Evolutionary conservation across 2,797 vertebrate genomes (phyloP).

Genomic region (Sebastes miniatus): DNA sequence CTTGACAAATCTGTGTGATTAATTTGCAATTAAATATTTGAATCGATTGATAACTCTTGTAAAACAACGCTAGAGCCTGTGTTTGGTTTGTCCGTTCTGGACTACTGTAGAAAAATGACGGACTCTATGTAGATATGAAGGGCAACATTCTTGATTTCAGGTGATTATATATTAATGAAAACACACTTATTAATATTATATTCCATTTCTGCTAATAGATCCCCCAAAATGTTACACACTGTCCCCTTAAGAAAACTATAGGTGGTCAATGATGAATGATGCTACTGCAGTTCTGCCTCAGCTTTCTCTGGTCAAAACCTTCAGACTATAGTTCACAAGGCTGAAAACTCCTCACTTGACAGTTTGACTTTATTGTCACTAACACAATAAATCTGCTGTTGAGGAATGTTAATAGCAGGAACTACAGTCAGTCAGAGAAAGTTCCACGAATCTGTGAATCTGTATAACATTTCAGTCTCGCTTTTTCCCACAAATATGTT

Average conservation of each 20-base stretch:
- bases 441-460: conserved; percentile 2
- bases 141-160: too few relatives aligned
- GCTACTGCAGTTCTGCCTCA: background rate
- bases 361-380: conserved; percentile 21
- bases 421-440: background rate
- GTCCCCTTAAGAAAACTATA: background rate
- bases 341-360: conserved; percentile 1
- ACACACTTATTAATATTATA: too few relatives aligned
- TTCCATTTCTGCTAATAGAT: too few relatives aligned
- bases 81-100: too few relatives aligned
- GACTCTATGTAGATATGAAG: too few relatives aligned
- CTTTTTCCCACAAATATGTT: background rate
- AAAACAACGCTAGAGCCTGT: fast-evolving
- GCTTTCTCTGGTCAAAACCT: background rate
- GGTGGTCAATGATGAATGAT: background rate
- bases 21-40: too few relatives aligned
- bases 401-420: conserved; percentile 11
- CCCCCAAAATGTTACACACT: too few relatives aligned
- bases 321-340: background rate
- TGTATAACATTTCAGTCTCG: background rate
- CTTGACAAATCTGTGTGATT: too few relatives aligned
- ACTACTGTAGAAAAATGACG: too few relatives aligned
- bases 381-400: background rate
- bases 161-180: too few relatives aligned
- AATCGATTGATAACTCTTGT: too few relatives aligned